Evolutionary conservation across 1,140 invertebrate species (phyloP), one percentile per base, ranked within the genome.

Genomic region (Portunus trituberculatus): DNA sequence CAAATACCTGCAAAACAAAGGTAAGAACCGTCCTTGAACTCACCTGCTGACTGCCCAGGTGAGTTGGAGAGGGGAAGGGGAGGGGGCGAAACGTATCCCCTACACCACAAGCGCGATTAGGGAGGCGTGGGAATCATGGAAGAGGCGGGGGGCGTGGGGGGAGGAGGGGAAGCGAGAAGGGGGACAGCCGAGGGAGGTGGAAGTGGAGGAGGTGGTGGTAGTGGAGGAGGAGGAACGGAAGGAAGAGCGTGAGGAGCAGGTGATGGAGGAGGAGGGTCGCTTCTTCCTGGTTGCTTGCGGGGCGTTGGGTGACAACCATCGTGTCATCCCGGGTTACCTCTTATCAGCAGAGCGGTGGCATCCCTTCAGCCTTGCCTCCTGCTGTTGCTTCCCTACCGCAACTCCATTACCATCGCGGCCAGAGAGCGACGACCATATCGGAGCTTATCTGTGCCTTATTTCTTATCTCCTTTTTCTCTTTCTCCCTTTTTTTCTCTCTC

Each of bases 211-310:
- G 67, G 67, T 76, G 67, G 67, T 20, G 86, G 86, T 88, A 28
- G 31, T 16, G 45, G 16, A 88, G 31, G 45, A 88, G 45, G 45
- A 88, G 45, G 16, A 46, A 46, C 7, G 14, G 45, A 32, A 39
- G 86, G 86, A 46, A 28, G 86, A 88, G 86, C 52, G 52, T 59
- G 86, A 88, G 86, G 86, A 88, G 86, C n/a, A 88, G 25, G 28
- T 29, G 86, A 28, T 29, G 31, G 86, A 88, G 86, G 86, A 88
- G 86, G 86, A 88, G 86, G 86, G 32, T 16, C 20, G 20, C 67
- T 25, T 76, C 67, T 76, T 76, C 67, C 67, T 76, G 67, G 6
- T 7, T 76, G 20, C 20, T 76, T 76, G 67, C 6, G 25, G 67
- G 67, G 67, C 20, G 67, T 7, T 20, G 67, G 67, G 67, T 76